A percentile compares a stretch with the other conserved stretches of the same genome.
phyloP scores from a whole-genome alignment of 35 echinoderm and acorn worm species.

The Anneissia japonica region DNA sequence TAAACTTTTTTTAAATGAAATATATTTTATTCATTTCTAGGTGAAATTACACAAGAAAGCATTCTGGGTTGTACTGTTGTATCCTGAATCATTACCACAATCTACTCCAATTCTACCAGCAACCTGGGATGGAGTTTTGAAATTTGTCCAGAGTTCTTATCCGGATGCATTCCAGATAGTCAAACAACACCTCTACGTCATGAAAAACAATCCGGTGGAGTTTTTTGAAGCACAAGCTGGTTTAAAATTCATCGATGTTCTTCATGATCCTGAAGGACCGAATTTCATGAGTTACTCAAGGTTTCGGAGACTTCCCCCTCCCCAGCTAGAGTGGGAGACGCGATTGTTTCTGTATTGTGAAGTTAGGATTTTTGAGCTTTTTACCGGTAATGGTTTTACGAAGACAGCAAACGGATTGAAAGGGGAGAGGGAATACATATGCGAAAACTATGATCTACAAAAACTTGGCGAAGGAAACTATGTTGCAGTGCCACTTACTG shows the following conservation, averaged over 20 bases:
- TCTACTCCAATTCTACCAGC: constrained; percentile 51
- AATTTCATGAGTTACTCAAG: constrained; percentile 76
- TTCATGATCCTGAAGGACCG: constrained; percentile 35
- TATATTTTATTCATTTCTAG: background rate
- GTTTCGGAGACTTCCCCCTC: constrained; percentile 44
- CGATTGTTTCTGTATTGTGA: constrained; percentile 90
- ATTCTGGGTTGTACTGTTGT: background rate
- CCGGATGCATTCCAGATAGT: constrained; percentile 48
- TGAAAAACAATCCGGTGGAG: constrained; percentile 49
- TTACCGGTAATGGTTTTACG: constrained; percentile 74
- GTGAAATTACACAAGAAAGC: background rate
- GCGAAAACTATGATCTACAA: constrained; percentile 45
- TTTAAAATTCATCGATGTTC: constrained; percentile 68
- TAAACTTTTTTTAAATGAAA: too few species aligned
- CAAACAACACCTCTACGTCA: constrained; percentile 39
- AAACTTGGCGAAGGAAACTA: constrained; percentile 8
- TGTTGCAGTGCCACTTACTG: constrained; percentile 19
- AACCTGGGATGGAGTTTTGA: constrained; percentile 75
- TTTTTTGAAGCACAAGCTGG: constrained; percentile 61
- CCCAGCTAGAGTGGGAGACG: constrained; percentile 69
- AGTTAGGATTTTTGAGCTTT: constrained; percentile 83
- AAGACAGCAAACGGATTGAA: constrained; percentile 43
- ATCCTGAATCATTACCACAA: background rate
- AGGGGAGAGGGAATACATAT: constrained; percentile 68
- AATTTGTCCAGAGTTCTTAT: constrained; percentile 51